A percentile compares a stretch with the other conserved stretches of the same genome.
Evolutionary conservation across 2,113 vertebrate genomes (phyloP).

Genomic region (Zapus hudsonius): DNA sequence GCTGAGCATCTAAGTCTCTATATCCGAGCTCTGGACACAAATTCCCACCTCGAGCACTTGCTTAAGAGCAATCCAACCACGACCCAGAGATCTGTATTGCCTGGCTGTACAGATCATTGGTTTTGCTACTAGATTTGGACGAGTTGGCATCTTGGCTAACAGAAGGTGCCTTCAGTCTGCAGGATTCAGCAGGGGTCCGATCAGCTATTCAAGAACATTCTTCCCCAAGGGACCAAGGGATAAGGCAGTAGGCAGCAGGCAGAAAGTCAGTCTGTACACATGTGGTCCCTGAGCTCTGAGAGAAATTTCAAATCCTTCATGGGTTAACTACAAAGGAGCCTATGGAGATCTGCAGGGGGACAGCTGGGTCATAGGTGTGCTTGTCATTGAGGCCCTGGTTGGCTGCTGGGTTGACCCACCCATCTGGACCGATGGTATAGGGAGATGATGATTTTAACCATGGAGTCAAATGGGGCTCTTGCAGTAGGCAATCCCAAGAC

Average conservation of each 20-base stretch:
- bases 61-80: not conserved
- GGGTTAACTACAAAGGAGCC: accelerated
- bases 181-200: too few species aligned
- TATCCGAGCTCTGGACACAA: not conserved
- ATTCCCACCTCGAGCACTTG: not conserved
- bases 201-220: too few species aligned
- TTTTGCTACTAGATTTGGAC: not conserved
- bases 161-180: too few species aligned
- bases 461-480: not conserved
- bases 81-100: accelerated
- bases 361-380: not conserved
- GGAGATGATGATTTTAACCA: not conserved
- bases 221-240: too few species aligned
- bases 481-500: not conserved
- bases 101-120: not conserved
- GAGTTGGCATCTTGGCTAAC: accelerated
- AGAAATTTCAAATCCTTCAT: too few species aligned
- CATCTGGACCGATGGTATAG: accelerated
- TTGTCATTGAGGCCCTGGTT: not conserved
- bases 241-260: too few species aligned
- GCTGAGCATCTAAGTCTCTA: not conserved
- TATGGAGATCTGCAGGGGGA: not conserved
- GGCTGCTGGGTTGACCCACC: not conserved
- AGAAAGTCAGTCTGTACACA: accelerated
- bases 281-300: not conserved